Conservation (phyloP, 2,888 invertebrate species). For the Drosophila barbarae region DNA sequence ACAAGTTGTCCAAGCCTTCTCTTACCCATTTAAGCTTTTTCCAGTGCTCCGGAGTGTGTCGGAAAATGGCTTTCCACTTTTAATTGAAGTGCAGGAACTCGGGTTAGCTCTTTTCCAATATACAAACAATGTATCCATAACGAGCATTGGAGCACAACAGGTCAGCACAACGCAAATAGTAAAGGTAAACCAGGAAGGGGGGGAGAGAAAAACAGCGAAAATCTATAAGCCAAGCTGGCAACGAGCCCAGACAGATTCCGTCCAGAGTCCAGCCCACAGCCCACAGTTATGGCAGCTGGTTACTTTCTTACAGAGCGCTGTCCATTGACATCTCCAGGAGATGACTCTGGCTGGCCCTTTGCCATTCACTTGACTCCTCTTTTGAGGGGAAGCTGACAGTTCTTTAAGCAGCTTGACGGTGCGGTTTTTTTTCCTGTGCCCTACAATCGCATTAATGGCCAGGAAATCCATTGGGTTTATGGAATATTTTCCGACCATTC, state of each 20-base stretch:
- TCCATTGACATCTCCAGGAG: slow-evolving; percentile 18
- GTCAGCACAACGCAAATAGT: slow-evolving; percentile 37
- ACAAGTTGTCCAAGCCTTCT: not conserved
- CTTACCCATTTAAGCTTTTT: not conserved
- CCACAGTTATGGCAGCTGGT: slow-evolving; percentile 4
- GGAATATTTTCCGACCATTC: slow-evolving; percentile 23
- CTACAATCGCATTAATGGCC: slow-evolving; percentile 39
- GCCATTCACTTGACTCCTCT: slow-evolving; percentile 24
- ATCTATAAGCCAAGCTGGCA: slow-evolving; percentile 52
- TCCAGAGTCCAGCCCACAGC: not conserved
- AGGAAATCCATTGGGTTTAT: slow-evolving; percentile 23
- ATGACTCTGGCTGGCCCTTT: slow-evolving; percentile 5
- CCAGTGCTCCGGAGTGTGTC: slow-evolving; percentile 12
- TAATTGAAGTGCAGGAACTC: slow-evolving; percentile 46
- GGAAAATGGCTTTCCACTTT: slow-evolving; percentile 45
- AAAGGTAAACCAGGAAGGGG: slow-evolving; percentile 19
- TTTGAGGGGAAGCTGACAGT: slow-evolving; percentile 25
- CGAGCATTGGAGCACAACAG: slow-evolving; percentile 32
- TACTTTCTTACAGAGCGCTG: slow-evolving; percentile 24
- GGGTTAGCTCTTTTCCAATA: slow-evolving; percentile 5
- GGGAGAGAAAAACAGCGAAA: slow-evolving; percentile 24
- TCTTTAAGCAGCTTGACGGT: slow-evolving; percentile 40
- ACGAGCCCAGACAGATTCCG: slow-evolving; percentile 1
- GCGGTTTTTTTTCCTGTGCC: slow-evolving; percentile 16
- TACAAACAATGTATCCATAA: slow-evolving; percentile 35